A percentile compares a stretch with the other conserved stretches of the same genome.
phyloP scores from a whole-genome alignment of 2,888 invertebrate genomes.

The Malacosoma neustria region DNA sequence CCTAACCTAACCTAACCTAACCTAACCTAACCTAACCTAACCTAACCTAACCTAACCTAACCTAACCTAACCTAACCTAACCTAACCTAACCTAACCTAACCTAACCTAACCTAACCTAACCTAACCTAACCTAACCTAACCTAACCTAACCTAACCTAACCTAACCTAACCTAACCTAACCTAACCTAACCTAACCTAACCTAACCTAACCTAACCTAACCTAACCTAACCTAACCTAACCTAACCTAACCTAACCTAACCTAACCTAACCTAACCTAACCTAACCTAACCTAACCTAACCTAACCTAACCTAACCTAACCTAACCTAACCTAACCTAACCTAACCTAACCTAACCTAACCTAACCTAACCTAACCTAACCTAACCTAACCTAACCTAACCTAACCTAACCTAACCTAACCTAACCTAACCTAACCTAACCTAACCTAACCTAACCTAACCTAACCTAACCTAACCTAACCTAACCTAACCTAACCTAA shows the following conservation, averaged over 20 bases:
- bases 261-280: constrained; percentile 17
- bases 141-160: constrained; percentile 15
- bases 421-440: constrained; percentile 12
- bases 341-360: constrained; percentile 15
- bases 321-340: constrained; percentile 14
- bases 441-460: constrained; percentile 14
- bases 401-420: constrained; percentile 12
- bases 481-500: constrained; percentile 11
- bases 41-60: constrained; percentile 13
- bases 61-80: constrained; percentile 14
- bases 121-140: constrained; percentile 12
- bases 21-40: constrained; percentile 14
- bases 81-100: constrained; percentile 12
- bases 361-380: constrained; percentile 14
- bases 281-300: constrained; percentile 16
- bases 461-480: constrained; percentile 13
- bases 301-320: constrained; percentile 12
- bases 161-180: constrained; percentile 13
- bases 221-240: constrained; percentile 17
- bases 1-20: constrained; percentile 14
- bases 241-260: constrained; percentile 15
- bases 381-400: constrained; percentile 13
- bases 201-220: constrained; percentile 17
- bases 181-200: constrained; percentile 15
- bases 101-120: constrained; percentile 13